Evolutionary conservation across 2,113 vertebrate genomes (phyloP), one percentile per base, ranked within the genome.

Genomic region (Nycticryphes semicollaris): DNA sequence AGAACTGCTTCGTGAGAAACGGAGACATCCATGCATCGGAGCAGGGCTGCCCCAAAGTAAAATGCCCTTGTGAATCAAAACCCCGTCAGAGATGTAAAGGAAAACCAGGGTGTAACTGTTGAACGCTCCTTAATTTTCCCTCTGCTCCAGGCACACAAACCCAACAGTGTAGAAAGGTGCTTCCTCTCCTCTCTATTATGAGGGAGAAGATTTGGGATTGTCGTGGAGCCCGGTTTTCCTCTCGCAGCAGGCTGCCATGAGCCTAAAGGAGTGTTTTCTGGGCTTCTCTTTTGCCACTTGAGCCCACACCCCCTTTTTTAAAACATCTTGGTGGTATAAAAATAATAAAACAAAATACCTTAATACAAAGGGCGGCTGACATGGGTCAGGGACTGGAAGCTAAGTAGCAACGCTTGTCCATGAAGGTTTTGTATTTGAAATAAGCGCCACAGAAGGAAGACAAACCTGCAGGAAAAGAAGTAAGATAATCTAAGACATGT

Each of bases 81-180:
- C 59, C 39, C 27, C 47, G 1, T n/a, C 24, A 7, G 5, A 2
- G 2, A 0, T 22, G 27, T 22, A 13, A 18, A 37, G 33, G 57
- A 84, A 35, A 21, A 27, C 23, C 9, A 43, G 27, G 12, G 24
- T 73, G 1, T 15, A 35, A 14, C 33, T 84, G 27, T 57, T 57
- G 84, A 43, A 43, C 33, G 21, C 47, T 77, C 15, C 39, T 72
- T 43, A 9, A 23, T 90, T 94, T 89, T 79, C 39, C 24, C 21
- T 22, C n/a, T 59, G 37, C 31, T 50, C 13, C 33, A 15, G 8
- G 37, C 37, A 15, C 20, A 15, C 53, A 84, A 89, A 43, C 48
- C 56, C 35, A 48, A 11, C 10, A 9, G 20, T 86, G 18, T 31
- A 80, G 41, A 45, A 73, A 63, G 68, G 14, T 63, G 16, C 31